Conservation (phyloP, 1,140 invertebrate species). For the Drosophila triauraria region DNA sequence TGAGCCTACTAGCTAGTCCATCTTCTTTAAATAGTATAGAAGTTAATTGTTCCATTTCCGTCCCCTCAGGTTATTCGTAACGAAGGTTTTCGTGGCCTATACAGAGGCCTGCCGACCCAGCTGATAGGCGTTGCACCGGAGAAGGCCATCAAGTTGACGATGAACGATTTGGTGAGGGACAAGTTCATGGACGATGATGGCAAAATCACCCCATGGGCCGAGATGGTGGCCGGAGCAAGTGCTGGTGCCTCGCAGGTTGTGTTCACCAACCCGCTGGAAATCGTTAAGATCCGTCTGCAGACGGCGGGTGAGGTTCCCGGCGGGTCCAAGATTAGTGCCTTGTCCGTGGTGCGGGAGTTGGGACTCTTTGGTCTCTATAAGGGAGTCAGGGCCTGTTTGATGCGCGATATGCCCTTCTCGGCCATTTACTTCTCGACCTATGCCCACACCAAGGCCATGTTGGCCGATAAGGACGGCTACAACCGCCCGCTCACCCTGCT, state of each 20-base stretch:
- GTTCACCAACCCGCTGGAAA: conserved; percentile 99
- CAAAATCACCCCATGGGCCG: conserved; percentile 92
- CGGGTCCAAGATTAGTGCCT: conserved; percentile 92
- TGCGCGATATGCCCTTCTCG: conserved; percentile 98
- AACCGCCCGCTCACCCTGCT: conserved; percentile 96
- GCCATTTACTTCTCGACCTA: conserved; percentile 99
- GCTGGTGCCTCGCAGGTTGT: conserved; percentile 97
- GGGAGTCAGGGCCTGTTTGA: conserved; percentile 96
- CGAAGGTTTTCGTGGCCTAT: conserved; percentile 97
- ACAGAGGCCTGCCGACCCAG: conserved; percentile 97
- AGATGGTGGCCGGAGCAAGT: conserved; percentile 96
- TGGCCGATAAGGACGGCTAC: conserved; percentile 95
- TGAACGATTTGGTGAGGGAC: conserved; percentile 98
- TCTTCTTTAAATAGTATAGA: not conserved
- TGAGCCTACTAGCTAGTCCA: not conserved
- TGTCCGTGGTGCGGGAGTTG: conserved; percentile 95
- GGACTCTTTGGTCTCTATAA: conserved; percentile 98
- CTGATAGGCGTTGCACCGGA: conserved; percentile 99
- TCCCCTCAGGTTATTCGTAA: conserved; percentile 92
- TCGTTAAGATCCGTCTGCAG: conserved; percentile 99
- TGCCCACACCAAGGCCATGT: conserved; percentile 94
- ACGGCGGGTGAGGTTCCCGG: conserved; percentile 98
- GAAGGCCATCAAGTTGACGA: conserved; percentile 99
- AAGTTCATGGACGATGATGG: conserved; percentile 97
- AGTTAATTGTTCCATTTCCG: not conserved